phyloP scores from a whole-genome alignment of 1,140 invertebrate genomes.

The Branchinecta lindahli region DNA sequence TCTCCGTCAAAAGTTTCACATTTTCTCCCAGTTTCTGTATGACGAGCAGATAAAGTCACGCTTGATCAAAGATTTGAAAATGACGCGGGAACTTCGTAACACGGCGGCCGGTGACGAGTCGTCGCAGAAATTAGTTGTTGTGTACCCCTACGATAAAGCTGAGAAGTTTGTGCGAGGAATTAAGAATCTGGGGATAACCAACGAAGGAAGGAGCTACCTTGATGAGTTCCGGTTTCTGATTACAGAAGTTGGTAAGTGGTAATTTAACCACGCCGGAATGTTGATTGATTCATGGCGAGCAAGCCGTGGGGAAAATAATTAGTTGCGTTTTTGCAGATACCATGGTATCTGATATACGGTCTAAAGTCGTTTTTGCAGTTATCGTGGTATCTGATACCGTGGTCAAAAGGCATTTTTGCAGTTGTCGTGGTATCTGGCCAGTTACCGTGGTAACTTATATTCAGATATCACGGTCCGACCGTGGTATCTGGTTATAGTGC shows the following conservation, averaged over 20 bases:
- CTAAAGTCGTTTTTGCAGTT: too few species aligned
- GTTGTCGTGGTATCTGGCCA: too few species aligned
- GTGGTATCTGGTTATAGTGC: too few species aligned
- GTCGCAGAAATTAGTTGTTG: constrained; percentile 20
- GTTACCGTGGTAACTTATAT: too few species aligned
- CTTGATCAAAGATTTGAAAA: constrained; percentile 73
- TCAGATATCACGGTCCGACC: too few species aligned
- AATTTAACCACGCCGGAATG: too few species aligned
- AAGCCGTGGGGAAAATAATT: neutral
- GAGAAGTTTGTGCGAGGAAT: constrained; percentile 91
- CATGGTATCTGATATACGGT: too few species aligned
- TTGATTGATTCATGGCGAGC: neutral
- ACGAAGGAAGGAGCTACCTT: constrained; percentile 70
- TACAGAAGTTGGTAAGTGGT: constrained; percentile 62
- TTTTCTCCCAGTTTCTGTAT: constrained; percentile 93
- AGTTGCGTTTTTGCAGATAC: too few species aligned
- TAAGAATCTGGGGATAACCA: constrained; percentile 64
- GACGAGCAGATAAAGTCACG: constrained; percentile 97
- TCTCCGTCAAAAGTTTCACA: constrained; percentile 78
- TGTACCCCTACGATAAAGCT: constrained; percentile 68
- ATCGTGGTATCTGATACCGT: too few species aligned
- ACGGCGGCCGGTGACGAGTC: constrained; percentile 41
- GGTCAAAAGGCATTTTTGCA: too few species aligned
- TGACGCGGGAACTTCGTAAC: constrained; percentile 49
- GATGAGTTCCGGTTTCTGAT: constrained; percentile 85